These are phyloP conservation scores for Podotricha telesiphe DNA, from an alignment of 2,888 invertebrate species.

Conservation along the genomic window DNA sequence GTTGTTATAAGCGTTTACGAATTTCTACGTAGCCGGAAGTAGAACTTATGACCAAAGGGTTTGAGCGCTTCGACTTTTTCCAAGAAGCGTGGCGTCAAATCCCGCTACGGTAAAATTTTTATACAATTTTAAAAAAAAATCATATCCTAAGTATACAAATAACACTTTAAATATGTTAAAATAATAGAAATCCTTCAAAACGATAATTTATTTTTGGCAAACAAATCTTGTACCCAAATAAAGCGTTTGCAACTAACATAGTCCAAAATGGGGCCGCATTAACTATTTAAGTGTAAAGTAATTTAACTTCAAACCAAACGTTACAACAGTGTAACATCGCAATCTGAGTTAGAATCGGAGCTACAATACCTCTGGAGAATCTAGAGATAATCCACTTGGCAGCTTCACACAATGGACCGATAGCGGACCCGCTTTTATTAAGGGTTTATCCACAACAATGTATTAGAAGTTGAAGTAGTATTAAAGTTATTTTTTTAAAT, in stretches of 20 bases:
- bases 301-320: constrained; percentile 41
- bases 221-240: neutral
- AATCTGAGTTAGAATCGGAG: constrained; percentile 35
- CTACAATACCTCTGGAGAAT: constrained; percentile 35
- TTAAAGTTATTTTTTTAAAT: too few species aligned
- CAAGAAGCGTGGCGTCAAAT: too few species aligned
- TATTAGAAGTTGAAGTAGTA: neutral
- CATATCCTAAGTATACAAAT: too few species aligned
- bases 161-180: too few species aligned
- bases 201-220: neutral
- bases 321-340: constrained; percentile 31
- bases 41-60: too few species aligned
- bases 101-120: too few species aligned
- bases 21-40: too few species aligned
- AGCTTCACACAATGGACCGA: constrained; percentile 36
- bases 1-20: too few species aligned
- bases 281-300: constrained; percentile 37
- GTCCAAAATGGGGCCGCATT: constrained; percentile 9
- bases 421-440: constrained; percentile 45
- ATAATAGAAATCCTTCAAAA: too few species aligned
- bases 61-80: too few species aligned
- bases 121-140: too few species aligned
- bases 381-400: constrained; percentile 42
- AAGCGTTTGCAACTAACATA: neutral
- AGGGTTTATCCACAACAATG: constrained; percentile 4